Conservation (phyloP, 2,888 invertebrate species). For the Troides aeacus region DNA sequence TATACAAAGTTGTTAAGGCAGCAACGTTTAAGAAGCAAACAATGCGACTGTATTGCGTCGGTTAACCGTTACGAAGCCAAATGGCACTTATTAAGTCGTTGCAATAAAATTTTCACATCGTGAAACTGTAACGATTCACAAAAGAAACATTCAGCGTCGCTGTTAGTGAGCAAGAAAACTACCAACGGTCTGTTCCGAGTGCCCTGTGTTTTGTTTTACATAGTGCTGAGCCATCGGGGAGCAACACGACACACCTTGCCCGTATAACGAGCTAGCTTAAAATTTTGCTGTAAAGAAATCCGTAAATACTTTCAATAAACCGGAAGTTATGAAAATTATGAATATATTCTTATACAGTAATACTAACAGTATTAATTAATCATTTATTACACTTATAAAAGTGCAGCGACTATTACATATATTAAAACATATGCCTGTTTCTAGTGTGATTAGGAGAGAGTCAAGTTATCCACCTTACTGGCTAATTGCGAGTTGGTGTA, state of each 20-base stretch:
- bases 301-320: not conserved
- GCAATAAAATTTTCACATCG: slow-evolving; percentile 19
- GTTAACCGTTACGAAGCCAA: slow-evolving; percentile 18
- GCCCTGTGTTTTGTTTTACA: slow-evolving; percentile 21
- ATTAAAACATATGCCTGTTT: no score
- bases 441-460: no score
- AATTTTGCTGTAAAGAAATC: slow-evolving; percentile 8
- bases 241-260: not conserved
- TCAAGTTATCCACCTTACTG: no score
- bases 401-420: no score
- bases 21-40: not conserved
- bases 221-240: slow-evolving; percentile 10
- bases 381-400: no score
- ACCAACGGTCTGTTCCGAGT: slow-evolving; percentile 11
- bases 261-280: slow-evolving; percentile 5
- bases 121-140: slow-evolving; percentile 21
- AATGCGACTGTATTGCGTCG: slow-evolving; percentile 5
- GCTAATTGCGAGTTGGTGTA: no score
- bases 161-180: slow-evolving; percentile 13
- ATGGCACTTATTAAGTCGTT: slow-evolving; percentile 20
- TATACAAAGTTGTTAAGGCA: not conserved
- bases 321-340: not conserved
- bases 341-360: no score
- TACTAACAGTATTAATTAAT: no score
- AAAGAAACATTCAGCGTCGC: slow-evolving; percentile 19